These are phyloP conservation scores for Andrena cerasifolii DNA, from an alignment of 1,140 invertebrate genomes.

Conservation along the genomic window DNA sequence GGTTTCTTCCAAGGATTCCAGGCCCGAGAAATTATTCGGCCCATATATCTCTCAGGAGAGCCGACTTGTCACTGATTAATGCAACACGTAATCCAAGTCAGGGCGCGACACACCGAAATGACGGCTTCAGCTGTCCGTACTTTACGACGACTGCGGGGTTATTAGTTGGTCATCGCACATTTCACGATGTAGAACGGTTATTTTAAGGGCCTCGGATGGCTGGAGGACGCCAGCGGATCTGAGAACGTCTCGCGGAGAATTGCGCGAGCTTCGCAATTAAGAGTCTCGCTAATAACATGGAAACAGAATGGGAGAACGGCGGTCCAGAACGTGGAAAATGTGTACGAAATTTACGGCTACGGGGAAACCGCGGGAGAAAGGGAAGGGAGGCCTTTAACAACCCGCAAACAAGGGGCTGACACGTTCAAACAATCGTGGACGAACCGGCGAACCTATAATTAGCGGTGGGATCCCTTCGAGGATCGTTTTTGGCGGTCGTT, in stretches of 20 bases:
- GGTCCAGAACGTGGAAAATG: neutral
- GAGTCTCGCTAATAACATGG: neutral
- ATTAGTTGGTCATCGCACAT: slow-evolving; percentile 1
- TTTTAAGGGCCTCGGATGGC: neutral
- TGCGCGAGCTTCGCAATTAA: too few relatives aligned
- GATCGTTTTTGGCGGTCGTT: slow-evolving; percentile 70
- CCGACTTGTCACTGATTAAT: slow-evolving; percentile 31
- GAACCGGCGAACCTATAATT: slow-evolving; percentile 75
- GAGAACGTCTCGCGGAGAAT: too few relatives aligned
- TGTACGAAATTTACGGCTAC: slow-evolving; percentile 31
- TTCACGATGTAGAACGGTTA: too few relatives aligned
- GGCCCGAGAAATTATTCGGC: slow-evolving; percentile 24
- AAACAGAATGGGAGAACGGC: neutral
- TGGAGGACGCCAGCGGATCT: too few relatives aligned
- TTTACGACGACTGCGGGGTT: neutral
- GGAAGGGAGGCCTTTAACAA: slow-evolving; percentile 69
- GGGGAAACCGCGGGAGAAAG: slow-evolving; percentile 6
- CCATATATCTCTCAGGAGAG: slow-evolving; percentile 2
- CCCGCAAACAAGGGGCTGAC: slow-evolving; percentile 77
- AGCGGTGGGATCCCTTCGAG: slow-evolving; percentile 69
- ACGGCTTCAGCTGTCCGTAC: neutral
- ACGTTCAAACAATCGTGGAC: slow-evolving; percentile 74
- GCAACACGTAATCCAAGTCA: neutral
- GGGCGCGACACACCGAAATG: neutral
- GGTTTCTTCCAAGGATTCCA: slow-evolving; percentile 18